phyloP scores from a whole-genome alignment of 2,113 vertebrate genomes.

The Pachycephala philippinensis region DNA sequence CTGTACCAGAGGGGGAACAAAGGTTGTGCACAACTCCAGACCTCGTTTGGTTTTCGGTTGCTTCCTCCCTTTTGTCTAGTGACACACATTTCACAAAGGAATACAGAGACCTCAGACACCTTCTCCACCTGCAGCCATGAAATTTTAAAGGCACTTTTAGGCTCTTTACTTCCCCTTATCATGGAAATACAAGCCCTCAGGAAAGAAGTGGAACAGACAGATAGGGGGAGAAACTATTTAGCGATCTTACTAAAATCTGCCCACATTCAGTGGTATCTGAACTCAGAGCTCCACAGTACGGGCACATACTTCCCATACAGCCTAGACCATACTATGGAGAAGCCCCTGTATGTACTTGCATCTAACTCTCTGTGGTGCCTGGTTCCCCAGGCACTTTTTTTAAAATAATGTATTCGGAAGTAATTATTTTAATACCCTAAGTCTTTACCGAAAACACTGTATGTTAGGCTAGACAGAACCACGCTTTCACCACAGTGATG shows the following conservation, averaged over 20 bases:
- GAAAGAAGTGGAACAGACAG: neutral
- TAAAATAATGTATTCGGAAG: neutral
- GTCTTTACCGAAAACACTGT: neutral
- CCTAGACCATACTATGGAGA: neutral
- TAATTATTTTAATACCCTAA: neutral
- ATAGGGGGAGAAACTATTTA: neutral
- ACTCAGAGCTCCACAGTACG: neutral
- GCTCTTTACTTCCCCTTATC: neutral
- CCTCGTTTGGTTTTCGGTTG: neutral
- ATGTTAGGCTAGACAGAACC: neutral
- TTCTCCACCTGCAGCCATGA: neutral
- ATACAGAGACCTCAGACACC: neutral
- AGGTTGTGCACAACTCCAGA: neutral
- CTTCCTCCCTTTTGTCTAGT: neutral
- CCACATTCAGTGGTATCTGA: neutral
- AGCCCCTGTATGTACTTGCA: neutral
- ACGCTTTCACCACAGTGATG: neutral
- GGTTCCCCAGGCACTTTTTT: neutral
- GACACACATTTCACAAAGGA: conserved; percentile 8
- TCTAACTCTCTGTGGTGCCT: neutral
- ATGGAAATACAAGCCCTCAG: neutral
- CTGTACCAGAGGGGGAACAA: neutral
- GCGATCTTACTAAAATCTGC: neutral
- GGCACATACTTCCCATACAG: neutral
- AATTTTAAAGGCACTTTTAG: conserved; percentile 34